Conservation (phyloP, 2,797 vertebrate genomes). For the Myiothlypis coronata region DNA sequence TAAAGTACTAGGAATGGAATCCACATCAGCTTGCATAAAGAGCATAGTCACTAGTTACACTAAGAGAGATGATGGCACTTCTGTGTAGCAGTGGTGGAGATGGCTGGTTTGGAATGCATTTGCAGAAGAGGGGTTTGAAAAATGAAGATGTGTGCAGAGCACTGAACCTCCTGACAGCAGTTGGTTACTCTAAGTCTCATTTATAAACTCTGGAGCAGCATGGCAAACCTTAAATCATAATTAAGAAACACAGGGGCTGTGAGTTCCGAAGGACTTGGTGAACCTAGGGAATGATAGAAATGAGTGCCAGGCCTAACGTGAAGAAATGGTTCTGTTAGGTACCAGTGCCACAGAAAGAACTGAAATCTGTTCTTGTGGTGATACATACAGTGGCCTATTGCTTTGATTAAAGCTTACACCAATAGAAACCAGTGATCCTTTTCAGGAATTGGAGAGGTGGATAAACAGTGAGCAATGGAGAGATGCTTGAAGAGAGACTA, state of each 20-base stretch:
- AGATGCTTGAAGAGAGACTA: background rate
- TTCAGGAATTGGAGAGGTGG: background rate
- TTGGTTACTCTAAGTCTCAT: background rate
- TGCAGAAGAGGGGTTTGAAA: background rate
- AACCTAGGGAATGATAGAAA: background rate
- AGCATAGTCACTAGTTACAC: background rate
- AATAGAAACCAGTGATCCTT: background rate
- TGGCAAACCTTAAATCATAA: background rate
- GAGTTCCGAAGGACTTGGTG: background rate
- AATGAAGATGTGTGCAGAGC: background rate
- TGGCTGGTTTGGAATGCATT: background rate
- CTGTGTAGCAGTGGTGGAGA: background rate
- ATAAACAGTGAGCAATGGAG: background rate
- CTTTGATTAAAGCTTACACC: background rate
- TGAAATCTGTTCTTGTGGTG: background rate
- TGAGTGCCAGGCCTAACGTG: background rate
- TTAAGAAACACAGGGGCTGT: background rate
- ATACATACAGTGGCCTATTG: background rate
- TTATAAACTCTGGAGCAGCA: background rate
- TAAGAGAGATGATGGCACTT: background rate
- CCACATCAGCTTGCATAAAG: background rate
- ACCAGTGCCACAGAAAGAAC: background rate
- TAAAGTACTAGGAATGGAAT: background rate
- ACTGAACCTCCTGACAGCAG: background rate
- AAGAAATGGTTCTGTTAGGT: background rate